Base-by-base conservation (phyloP, 1,140 invertebrate species). In the Nixonia krombeini region DNA sequence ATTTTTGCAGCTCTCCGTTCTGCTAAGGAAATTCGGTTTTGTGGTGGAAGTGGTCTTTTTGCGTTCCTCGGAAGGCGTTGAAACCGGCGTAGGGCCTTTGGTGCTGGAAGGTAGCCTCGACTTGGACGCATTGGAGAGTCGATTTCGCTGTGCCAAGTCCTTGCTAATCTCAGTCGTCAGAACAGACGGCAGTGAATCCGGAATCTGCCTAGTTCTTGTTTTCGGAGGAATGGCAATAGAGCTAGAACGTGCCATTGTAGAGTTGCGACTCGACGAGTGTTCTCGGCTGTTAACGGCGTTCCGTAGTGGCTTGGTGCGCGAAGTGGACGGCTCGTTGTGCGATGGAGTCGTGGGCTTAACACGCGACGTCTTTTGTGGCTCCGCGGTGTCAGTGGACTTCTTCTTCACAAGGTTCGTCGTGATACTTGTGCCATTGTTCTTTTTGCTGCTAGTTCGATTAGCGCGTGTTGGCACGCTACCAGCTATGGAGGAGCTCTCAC, bases 401-500 rank as follows among this genome's bases (percentile, higher is more conserved):
- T 86, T 87, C 55, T 85, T 87, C 1, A 64, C 41, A 1, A 61
- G 51, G 26, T 59, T 59, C 1, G 46, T 28, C 1, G 57, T 16
- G n/a, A n/a, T 37, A 29, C 44, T 38, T 72, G 33, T 28, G 68
- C 18, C 1, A 52, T 10, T 40, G 9, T 40, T 71, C 52, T 74
- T 74, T 1, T 59, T 64, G 2, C 44, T 38, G 29, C 59, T 26
- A 37, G 73, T 53, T 50, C 70, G 74, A 23, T 53, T 76, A 44
- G 45, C 67, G 57, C 57, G 57, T 29, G 72, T 73, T 1, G 81
- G 79, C 0, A 82, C 76, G 57, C 82, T 85, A 2, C 88, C 87
- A 5, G 87, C 84, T 18, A 92, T 78, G 0, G 91, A 91, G 0
- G 91, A 92, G 75, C 91, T 92, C 73, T 93, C 92, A 63, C 91